Conservation (phyloP, 2,797 vertebrate genomes). For the Tapirus indicus region DNA sequence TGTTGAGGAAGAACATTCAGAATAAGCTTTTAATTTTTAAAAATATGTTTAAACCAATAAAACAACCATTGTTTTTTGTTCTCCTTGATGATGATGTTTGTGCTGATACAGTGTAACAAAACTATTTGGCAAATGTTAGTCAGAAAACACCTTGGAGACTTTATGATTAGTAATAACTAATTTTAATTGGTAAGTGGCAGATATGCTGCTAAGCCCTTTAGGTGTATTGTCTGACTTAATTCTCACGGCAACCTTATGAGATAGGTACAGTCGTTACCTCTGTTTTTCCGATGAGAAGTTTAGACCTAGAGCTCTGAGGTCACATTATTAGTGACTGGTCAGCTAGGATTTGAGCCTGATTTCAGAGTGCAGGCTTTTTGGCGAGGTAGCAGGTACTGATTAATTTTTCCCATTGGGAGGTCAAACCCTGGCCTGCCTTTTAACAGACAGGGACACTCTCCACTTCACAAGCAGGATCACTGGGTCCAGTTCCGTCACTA, state of each 20-base stretch:
- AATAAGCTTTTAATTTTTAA: slow-evolving; percentile 14
- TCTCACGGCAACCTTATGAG: not conserved
- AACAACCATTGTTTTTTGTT: not conserved
- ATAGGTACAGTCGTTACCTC: not conserved
- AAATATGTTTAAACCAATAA: slow-evolving; percentile 11
- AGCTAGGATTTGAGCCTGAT: not conserved
- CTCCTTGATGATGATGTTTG: not conserved
- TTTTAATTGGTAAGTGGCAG: slow-evolving; percentile 12
- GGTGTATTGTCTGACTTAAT: slow-evolving; percentile 26
- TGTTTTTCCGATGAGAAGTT: slow-evolving; percentile 4
- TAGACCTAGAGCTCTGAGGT: not conserved
- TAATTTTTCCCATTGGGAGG: not conserved
- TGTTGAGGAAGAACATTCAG: slow-evolving; percentile 24
- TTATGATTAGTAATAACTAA: not conserved
- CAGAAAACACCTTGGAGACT: not conserved
- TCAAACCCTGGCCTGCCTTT: not conserved
- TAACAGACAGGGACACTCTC: not conserved
- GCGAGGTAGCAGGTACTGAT: not conserved
- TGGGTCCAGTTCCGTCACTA: not conserved
- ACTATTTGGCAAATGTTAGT: not conserved
- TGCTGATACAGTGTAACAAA: not conserved
- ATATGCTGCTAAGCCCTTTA: not conserved
- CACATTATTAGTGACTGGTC: not conserved
- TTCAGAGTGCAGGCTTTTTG: not conserved
- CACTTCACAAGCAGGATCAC: not conserved